Evolutionary conservation across 2,888 invertebrate genomes (phyloP), one percentile per base, ranked within the genome.

Genomic region (Disparrhopalites patrizii): DNA sequence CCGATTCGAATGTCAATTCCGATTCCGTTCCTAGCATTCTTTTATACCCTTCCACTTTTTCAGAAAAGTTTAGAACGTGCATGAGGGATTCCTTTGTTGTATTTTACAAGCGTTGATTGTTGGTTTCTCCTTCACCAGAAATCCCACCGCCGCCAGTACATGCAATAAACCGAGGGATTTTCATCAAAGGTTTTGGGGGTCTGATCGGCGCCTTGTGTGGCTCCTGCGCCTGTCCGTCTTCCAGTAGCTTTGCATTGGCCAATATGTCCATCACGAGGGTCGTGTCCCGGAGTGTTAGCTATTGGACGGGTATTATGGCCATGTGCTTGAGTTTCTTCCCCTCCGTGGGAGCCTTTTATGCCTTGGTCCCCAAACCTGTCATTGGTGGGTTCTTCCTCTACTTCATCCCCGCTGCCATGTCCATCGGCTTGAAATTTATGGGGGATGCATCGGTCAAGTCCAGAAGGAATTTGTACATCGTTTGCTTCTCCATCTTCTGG

Each of bases 151-250:
- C 82, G 4, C 82, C 82, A 2, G 76, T 78, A 20, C 81, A 81
- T 70, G 82, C 82, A 5, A 78, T 82, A 57, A 82, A 82, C 75
- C 76, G 82, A 54, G 82, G 82, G 28, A 80, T 80, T 43, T 71
- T 80, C 0, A 77, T 81, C 33, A 82, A 83, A 73, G 82, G 81
- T 3, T 67, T 81, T 3, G 78, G 79, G 2, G 81, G 81, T 68
- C 73, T 83, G 43, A 65, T 82, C 36, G 79, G 81, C 0, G 82
- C 81, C 2, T 75, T 81, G 20, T 47, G 58, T 30, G 58, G 60
- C 15, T 86, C 89, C 28, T 91, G 90, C 0, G 90, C 90, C 76
- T 91, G 91, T 0, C 23, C 28, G 10, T 82, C 82, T 0, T 81
- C 81, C 10, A 58, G 33, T 75, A 79, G 80, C 60, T 81, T 81